These are phyloP conservation scores for Dorcus parallelipipedus DNA, from an alignment of 2,888 invertebrate genomes.

Conservation along the genomic window DNA sequence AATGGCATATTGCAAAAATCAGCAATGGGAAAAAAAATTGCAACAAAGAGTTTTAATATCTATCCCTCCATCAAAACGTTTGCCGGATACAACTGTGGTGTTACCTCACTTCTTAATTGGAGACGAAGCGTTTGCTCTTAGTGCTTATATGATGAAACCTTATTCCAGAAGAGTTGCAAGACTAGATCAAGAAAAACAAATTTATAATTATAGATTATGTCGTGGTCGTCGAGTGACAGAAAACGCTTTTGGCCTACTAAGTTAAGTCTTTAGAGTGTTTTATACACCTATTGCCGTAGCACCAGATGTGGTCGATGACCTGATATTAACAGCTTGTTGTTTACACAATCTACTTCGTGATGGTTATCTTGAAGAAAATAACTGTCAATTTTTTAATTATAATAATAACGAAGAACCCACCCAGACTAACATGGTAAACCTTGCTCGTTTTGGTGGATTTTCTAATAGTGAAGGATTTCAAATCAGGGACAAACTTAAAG, in stretches of 20 bases:
- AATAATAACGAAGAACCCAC: background rate
- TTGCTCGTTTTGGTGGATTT: no score
- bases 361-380: constrained; percentile 8
- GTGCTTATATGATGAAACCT: background rate
- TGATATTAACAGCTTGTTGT: constrained; percentile 5
- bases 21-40: constrained; percentile 4
- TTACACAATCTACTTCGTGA: constrained; percentile 6
- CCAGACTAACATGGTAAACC: no score
- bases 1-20: constrained; percentile 8
- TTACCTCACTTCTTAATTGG: constrained; percentile 2
- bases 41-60: constrained; percentile 3
- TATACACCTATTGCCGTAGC: constrained; percentile 8
- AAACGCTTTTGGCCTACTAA: constrained; percentile 7
- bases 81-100: background rate
- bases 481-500: constrained; percentile 4
- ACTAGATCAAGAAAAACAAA: constrained; percentile 3
- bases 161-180: constrained; percentile 7
- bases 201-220: constrained; percentile 9
- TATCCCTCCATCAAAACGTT: constrained; percentile 1
- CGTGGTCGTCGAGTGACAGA: constrained; percentile 2
- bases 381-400: constrained; percentile 2
- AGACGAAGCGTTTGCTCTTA: constrained; percentile 5
- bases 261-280: constrained; percentile 12
- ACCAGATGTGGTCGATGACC: constrained; percentile 1
- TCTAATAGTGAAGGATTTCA: background rate